Evolutionary conservation across 2,113 vertebrate species (phyloP), one percentile per base, ranked within the genome.

Genomic region (Menura novaehollandiae): DNA sequence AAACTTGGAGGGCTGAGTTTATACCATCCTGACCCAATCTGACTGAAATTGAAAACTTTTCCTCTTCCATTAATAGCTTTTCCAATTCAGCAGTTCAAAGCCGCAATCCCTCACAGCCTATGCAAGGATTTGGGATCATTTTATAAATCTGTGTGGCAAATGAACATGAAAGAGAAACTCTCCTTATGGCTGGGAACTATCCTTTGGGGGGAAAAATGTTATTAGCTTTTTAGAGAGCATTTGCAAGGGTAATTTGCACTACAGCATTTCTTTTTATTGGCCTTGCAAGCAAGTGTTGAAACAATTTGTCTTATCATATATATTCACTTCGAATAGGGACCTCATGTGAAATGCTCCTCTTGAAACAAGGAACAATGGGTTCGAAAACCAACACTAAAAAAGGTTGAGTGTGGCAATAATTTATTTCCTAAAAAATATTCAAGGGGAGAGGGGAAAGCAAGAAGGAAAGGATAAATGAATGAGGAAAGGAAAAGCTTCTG

Each of bases 191-290:
- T 90, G 83, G 71, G 58, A 94, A 92, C 95, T 85, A 85, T 88
- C 69, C 88, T 90, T 93, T 66, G 49, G 85, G 95, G 90, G 83
- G 41, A 39, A 75, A 85, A 95, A 96, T 91, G 91, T 75, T 88
- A 94, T 91, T 94, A 95, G 86, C 91, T 92, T 94, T 94, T 91
- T 92, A 79, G 94, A 96, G 93, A 97, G 95, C 76, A 89, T 97
- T 95, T 88, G 86, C 95, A 97, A 97, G 84, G 75, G 58, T 92
- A 93, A 96, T 93, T 97, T 95, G 67, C 92, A 95, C 88, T 95
- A 96, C 93, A 95, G 91, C 89, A 96, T 93, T 84, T 89, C 88
- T 71, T 94, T 89, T 62, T 74, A 92, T 71, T 91, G 78, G 85
- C 79, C 82, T 94, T 88, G 55, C 86, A 93, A 96, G 81, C 69